These are phyloP conservation scores for Poeciliopsis turneri DNA, from an alignment of 2,797 vertebrate genomes.

Conservation along the genomic window DNA sequence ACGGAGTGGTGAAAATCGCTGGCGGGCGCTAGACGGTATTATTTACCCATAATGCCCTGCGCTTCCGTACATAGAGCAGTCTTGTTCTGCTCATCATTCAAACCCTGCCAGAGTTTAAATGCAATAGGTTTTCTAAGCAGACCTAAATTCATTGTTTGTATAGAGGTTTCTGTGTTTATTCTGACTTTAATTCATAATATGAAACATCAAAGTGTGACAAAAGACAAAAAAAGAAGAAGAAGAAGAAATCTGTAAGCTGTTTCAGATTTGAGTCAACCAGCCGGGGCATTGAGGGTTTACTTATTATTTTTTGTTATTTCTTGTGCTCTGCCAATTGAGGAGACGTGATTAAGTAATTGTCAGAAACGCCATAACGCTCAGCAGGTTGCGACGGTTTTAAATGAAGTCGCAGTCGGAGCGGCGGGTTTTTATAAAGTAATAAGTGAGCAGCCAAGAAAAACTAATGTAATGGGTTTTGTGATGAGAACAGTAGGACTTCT, in stretches of 20 bases:
- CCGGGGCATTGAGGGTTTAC: background rate
- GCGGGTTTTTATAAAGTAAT: slow-evolving; percentile 1
- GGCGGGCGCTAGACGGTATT: too few relatives aligned
- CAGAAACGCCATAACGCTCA: slow-evolving; percentile 9
- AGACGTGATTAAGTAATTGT: slow-evolving; percentile 13
- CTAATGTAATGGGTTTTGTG: slow-evolving; percentile 7
- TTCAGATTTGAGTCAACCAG: background rate
- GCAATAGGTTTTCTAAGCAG: too few relatives aligned
- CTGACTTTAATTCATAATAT: background rate
- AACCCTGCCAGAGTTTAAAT: too few relatives aligned
- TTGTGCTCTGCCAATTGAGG: background rate
- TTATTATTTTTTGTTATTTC: background rate
- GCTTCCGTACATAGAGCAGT: too few relatives aligned
- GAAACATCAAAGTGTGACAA: background rate
- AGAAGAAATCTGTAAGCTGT: background rate
- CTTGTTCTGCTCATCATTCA: too few relatives aligned
- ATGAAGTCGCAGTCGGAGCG: slow-evolving; percentile 1
- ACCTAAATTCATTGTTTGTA: background rate
- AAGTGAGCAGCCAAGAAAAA: slow-evolving; percentile 3
- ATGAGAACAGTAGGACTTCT: slow-evolving; percentile 18
- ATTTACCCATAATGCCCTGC: too few relatives aligned
- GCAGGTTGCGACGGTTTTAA: slow-evolving; percentile 12
- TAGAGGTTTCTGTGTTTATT: background rate
- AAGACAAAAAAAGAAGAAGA: too few relatives aligned
- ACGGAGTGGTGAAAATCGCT: too few relatives aligned